These are phyloP conservation scores for Diglossa cyanea DNA, from an alignment of 2,797 vertebrate genomes.

Conservation along the genomic window DNA sequence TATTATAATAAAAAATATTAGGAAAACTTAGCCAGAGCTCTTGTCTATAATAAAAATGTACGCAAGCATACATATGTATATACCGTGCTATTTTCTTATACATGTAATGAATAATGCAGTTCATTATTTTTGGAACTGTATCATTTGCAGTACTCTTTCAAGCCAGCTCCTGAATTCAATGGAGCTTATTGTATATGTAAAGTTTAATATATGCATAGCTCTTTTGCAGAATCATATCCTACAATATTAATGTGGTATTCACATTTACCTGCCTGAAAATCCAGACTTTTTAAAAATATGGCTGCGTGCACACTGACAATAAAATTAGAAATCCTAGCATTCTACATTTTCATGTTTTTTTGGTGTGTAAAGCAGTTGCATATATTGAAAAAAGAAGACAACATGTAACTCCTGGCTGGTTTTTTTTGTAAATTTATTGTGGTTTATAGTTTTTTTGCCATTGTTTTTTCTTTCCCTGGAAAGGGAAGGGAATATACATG, in stretches of 20 bases:
- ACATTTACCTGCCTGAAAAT: conserved; percentile 43
- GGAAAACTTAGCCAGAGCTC: conserved; percentile 23
- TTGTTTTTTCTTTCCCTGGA: neutral
- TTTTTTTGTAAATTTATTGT: neutral
- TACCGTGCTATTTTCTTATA: conserved; percentile 37
- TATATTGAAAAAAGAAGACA: neutral
- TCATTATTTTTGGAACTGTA: conserved; percentile 67
- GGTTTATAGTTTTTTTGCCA: neutral
- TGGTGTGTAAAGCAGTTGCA: neutral
- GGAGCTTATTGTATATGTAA: conserved; percentile 52
- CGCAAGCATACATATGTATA: conserved; percentile 51
- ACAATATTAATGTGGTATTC: conserved; percentile 28
- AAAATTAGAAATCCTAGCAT: neutral
- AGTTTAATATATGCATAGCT: conserved; percentile 44
- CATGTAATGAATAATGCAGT: conserved; percentile 56
- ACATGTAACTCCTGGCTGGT: neutral
- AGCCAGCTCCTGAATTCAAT: conserved; percentile 62
- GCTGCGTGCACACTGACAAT: neutral
- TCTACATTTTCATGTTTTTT: neutral
- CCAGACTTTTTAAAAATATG: conserved; percentile 7
- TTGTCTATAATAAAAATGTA: conserved; percentile 53
- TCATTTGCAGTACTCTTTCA: conserved; percentile 55
- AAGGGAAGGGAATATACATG: neutral
- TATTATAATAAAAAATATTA: conserved; percentile 57
- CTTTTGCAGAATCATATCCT: conserved; percentile 31